Conservation (phyloP, 2,888 invertebrate genomes). For the Malthinus seriepunctatus region DNA sequence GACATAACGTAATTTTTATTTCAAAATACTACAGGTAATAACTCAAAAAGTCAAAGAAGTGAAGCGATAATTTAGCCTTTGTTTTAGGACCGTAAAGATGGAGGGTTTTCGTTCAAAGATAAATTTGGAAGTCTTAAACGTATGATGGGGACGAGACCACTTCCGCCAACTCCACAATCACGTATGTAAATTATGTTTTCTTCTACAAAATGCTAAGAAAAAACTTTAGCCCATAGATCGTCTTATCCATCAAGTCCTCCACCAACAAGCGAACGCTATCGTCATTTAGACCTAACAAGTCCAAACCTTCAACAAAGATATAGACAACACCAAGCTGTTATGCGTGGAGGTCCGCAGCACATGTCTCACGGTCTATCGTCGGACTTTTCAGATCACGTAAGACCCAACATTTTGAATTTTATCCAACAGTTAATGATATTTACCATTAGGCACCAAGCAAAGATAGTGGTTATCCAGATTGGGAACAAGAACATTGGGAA, state of each 20-base stretch:
- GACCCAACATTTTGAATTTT: not conserved
- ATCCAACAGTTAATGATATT: not conserved
- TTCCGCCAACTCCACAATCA: constrained; percentile 59
- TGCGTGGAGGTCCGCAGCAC: constrained; percentile 55
- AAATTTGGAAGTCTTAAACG: constrained; percentile 58
- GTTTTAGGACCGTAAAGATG: constrained; percentile 48
- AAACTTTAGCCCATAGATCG: constrained; percentile 41
- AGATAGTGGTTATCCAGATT: constrained; percentile 55
- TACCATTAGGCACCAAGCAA: constrained; percentile 49
- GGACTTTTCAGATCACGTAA: constrained; percentile 41
- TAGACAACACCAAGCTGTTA: constrained; percentile 61
- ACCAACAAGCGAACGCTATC: constrained; percentile 35
- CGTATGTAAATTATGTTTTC: constrained; percentile 10
- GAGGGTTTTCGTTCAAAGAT: constrained; percentile 50
- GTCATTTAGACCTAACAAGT: constrained; percentile 42
- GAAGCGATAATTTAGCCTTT: constrained; percentile 47
- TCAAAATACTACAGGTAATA: constrained; percentile 13
- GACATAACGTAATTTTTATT: too few species aligned
- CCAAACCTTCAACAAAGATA: constrained; percentile 60
- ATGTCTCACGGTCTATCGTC: constrained; percentile 46
- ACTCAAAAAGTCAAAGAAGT: constrained; percentile 32
- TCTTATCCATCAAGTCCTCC: constrained; percentile 43
- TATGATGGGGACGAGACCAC: constrained; percentile 56
- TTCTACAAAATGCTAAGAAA: constrained; percentile 1
- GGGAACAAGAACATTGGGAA: constrained; percentile 52